These are phyloP conservation scores for Phrynocephalus versicolor DNA, from an alignment of 2,113 vertebrate genomes.

Conservation along the genomic window DNA sequence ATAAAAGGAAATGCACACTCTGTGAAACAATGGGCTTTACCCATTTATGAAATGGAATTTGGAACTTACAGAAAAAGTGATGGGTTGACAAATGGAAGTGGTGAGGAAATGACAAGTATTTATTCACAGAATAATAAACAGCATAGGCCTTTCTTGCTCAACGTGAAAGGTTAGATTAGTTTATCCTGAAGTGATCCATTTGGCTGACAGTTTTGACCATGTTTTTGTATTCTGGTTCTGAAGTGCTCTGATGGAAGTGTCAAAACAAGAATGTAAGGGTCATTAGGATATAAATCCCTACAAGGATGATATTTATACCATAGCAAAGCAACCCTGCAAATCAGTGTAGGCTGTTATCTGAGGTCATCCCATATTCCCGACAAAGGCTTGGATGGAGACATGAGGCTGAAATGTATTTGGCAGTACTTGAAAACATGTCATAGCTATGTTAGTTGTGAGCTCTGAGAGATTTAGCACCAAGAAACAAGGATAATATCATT, in stretches of 20 bases:
- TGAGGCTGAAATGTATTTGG: too few species aligned
- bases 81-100: not conserved
- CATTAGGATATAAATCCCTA: conserved; percentile 1
- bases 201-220: not conserved
- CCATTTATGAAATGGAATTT: not conserved
- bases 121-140: conserved; percentile 5
- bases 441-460: too few species aligned
- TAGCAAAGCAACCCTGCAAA: not conserved
- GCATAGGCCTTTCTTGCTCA: not conserved
- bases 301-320: not conserved
- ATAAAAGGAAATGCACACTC: not conserved
- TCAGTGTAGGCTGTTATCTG: not conserved
- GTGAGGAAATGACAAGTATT: not conserved
- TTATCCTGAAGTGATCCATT: not conserved
- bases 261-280: not conserved
- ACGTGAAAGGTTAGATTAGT: conserved; percentile 1
- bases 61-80: not conserved
- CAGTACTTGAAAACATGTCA: too few species aligned
- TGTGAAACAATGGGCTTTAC: not conserved
- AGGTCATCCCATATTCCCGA: not conserved
- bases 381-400: not conserved
- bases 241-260: not conserved
- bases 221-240: not conserved
- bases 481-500: too few species aligned
- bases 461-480: too few species aligned